Evolutionary conservation across 2,888 invertebrate genomes (phyloP), one percentile per base, ranked within the genome.

Genomic region (Lapara coniferarum): DNA sequence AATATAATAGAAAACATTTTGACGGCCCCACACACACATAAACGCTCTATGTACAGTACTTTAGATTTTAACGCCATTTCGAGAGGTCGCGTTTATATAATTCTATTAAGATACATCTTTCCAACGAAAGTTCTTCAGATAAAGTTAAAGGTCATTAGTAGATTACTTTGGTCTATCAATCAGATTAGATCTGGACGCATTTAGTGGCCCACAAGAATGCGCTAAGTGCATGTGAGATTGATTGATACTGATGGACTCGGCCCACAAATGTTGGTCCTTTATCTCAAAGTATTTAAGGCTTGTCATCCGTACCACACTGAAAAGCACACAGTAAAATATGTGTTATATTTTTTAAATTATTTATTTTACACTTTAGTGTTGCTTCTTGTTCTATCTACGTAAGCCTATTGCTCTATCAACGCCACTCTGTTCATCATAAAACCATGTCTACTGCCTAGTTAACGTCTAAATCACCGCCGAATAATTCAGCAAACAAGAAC

Each of bases 71-170:
- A 1, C 37, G 37, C 37, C 37, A 7, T 0, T 37, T 7, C 37
- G 37, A 37, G 37, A 37, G 37, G 37, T 37, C 37, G 8, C 5
- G 5, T 37, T 37, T 6, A 37, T 37, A 37, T 37, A 37, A 37
- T 37, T 37, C 37, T 37, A 8, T 37, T 37, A 37, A 37, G 37
- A 37, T 37, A 37, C 5, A 37, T n/a, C 49, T 19, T 46, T 66
- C 59, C 69, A 70, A 12, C 63, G 37, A 67, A 56, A 63, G 70
- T 10, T 59, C 44, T 46, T 63, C 49, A 49, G 63, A 30, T 30
- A 57, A 63, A 63, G 59, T 63, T 49, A 49, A 63, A 63, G 63
- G 63, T 63, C 49, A 63, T 63, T 63, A 63, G 63, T 49, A 63
- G 63, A 49, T 63, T 49, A 63, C 49, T 19, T 0, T 19, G 46